Conservation (phyloP, 2,888 invertebrate genomes). For the Rhogogaster chlorosoma region DNA sequence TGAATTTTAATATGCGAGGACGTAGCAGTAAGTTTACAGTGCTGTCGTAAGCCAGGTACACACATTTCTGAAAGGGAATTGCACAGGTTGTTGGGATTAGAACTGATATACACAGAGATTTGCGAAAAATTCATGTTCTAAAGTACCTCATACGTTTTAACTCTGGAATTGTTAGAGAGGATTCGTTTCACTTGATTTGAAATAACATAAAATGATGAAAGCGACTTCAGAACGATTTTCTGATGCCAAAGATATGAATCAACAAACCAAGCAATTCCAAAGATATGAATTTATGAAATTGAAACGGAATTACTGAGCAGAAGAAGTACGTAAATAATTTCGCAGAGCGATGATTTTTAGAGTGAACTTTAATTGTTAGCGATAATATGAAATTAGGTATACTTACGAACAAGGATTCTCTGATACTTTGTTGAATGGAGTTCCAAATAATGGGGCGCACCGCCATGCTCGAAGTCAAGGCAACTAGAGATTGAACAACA, state of each 20-base stretch:
- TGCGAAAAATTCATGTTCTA: neutral
- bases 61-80: slow-evolving; percentile 68
- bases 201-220: neutral
- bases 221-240: too few relatives aligned
- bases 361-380: neutral
- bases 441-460: slow-evolving; percentile 71
- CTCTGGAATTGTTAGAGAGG: neutral
- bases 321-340: too few relatives aligned
- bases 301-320: too few relatives aligned
- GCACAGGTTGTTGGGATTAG: neutral
- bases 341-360: too few relatives aligned
- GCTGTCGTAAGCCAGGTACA: slow-evolving; percentile 75
- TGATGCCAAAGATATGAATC: too few relatives aligned
- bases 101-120: neutral
- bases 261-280: too few relatives aligned
- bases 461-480: slow-evolving; percentile 72
- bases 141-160: neutral
- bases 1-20: slow-evolving; percentile 75
- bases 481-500: slow-evolving; percentile 74
- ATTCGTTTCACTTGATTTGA: neutral
- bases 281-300: too few relatives aligned
- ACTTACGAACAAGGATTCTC: slow-evolving; percentile 72
- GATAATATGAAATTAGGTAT: neutral
- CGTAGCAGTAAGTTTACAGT: slow-evolving; percentile 74
- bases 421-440: slow-evolving; percentile 68